Percentiles rank a stretch among this genome's conserved stretches.
phyloP scores from a whole-genome alignment of 2,113 vertebrate genomes.

The Brienomyrus brachyistius region DNA sequence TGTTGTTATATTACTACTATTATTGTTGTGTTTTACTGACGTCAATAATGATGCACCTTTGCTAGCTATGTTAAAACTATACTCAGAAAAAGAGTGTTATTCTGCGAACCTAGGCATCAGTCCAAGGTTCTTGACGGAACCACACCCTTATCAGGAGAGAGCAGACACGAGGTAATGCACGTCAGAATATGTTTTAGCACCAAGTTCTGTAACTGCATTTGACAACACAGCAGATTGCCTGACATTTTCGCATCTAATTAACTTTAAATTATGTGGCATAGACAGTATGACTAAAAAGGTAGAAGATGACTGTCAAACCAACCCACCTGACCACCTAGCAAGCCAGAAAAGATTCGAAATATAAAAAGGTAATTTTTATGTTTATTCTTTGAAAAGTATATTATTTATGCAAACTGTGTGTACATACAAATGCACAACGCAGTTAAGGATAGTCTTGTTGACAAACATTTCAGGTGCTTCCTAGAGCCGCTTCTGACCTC shows the following conservation, averaged over 20 bases:
- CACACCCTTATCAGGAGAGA: slow-evolving; percentile 50
- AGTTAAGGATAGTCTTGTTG: not conserved
- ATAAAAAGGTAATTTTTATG: not conserved
- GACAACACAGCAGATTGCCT: slow-evolving; percentile 2
- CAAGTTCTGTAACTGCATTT: slow-evolving; percentile 26
- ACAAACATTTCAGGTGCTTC: not conserved
- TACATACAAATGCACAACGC: not conserved
- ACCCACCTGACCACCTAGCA: slow-evolving; percentile 6
- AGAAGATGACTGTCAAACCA: slow-evolving; percentile 26
- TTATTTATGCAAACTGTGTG: not conserved
- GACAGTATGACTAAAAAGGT: slow-evolving; percentile 32
- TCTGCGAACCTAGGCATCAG: not conserved
- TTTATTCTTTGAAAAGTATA: not conserved
- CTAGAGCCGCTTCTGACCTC: not conserved
- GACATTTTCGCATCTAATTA: slow-evolving; percentile 19
- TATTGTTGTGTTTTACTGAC: not conserved
- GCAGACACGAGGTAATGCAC: slow-evolving; percentile 35
- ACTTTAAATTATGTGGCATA: slow-evolving; percentile 16
- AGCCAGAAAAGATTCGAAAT: not conserved
- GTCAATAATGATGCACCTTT: not conserved
- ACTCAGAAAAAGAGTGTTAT: not conserved
- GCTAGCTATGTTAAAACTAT: not conserved
- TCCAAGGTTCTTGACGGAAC: slow-evolving; percentile 18
- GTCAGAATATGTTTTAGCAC: slow-evolving; percentile 18
- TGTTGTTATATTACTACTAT: not conserved